Conservation (phyloP, 2,113 vertebrate genomes). For the Larimichthys crocea region DNA sequence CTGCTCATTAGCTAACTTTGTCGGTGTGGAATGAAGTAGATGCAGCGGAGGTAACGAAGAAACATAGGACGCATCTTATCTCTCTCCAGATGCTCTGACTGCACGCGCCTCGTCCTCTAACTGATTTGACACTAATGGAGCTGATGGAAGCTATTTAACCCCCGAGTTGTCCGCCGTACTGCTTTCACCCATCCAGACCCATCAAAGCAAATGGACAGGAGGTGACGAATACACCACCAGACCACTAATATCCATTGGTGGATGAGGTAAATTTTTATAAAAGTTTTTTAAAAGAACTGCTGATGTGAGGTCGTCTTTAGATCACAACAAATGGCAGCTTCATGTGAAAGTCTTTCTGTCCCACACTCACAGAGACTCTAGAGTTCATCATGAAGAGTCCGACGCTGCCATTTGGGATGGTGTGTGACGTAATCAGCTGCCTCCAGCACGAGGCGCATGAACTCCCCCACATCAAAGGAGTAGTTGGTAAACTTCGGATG, state of each 20-base stretch:
- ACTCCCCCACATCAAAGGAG: constrained; percentile 93
- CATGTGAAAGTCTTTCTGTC: constrained; percentile 8
- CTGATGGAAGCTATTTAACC: constrained; percentile 43
- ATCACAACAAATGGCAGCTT: constrained; percentile 3
- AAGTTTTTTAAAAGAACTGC: background rate
- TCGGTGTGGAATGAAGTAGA: constrained; percentile 59
- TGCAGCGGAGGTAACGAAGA: constrained; percentile 67
- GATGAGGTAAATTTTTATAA: constrained; percentile 9
- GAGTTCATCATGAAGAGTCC: constrained; percentile 87
- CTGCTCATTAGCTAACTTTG: constrained; percentile 76
- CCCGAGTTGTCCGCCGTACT: constrained; percentile 8
- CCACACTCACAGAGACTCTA: constrained; percentile 67
- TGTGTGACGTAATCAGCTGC: constrained; percentile 88
- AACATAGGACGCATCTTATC: constrained; percentile 63
- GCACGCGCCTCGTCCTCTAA: constrained; percentile 35
- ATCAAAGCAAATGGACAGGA: constrained; percentile 21
- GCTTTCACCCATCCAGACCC: constrained; percentile 37
- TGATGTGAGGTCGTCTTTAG: background rate
- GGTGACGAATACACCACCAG: constrained; percentile 13
- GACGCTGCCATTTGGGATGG: constrained; percentile 90
- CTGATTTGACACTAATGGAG: constrained; percentile 63
- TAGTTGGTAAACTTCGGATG: constrained; percentile 99
- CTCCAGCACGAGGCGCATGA: constrained; percentile 91
- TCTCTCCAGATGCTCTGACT: constrained; percentile 53
- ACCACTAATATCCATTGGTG: constrained; percentile 2